These are phyloP conservation scores for Yasuhikotakia modesta DNA, from an alignment of 2,797 vertebrate genomes.

Conservation along the genomic window DNA sequence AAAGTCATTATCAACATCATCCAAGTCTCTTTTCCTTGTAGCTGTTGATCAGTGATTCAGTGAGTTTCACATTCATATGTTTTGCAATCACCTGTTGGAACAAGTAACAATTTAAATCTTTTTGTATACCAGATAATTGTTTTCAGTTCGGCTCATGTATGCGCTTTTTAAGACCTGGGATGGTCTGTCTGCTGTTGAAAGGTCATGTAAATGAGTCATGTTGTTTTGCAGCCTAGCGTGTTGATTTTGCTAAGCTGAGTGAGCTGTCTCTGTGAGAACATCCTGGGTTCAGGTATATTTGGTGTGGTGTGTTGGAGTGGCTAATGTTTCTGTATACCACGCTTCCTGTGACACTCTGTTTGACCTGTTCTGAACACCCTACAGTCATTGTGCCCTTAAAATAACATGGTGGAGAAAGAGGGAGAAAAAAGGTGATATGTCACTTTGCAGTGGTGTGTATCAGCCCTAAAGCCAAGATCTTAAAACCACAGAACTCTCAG, in stretches of 20 bases:
- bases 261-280: background rate
- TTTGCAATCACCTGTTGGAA: background rate
- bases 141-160: background rate
- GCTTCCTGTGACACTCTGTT: constrained; percentile 8
- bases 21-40: background rate
- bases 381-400: background rate
- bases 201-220: constrained; percentile 7
- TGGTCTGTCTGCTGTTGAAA: constrained; percentile 1
- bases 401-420: background rate
- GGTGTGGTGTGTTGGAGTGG: background rate
- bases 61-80: background rate
- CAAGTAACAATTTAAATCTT: background rate
- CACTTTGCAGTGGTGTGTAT: background rate
- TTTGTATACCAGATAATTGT: background rate
- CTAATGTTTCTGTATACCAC: background rate
- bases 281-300: background rate
- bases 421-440: background rate
- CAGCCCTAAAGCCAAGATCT: background rate
- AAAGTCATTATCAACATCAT: background rate
- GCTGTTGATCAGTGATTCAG: background rate
- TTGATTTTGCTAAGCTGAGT: background rate
- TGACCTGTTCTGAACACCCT: background rate
- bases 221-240: background rate
- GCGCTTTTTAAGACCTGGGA: background rate
- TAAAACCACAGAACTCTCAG: background rate